phyloP scores from a whole-genome alignment of 2,113 vertebrate species.

The Gasterosteus aculeatus region DNA sequence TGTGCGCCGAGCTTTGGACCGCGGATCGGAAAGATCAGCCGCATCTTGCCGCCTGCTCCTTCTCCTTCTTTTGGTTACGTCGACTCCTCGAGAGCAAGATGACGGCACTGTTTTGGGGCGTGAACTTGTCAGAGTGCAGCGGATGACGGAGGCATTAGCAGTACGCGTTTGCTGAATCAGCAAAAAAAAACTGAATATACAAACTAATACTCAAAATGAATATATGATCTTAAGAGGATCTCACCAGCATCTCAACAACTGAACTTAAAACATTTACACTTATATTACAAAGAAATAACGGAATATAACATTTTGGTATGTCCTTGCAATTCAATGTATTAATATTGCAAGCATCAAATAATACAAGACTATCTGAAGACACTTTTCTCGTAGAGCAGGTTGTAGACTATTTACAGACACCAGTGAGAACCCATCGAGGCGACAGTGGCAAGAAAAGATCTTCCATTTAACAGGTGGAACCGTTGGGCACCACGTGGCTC shows the following conservation, averaged over 20 bases:
- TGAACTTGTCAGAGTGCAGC: slow-evolving; percentile 29
- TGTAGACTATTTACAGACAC: too few species aligned
- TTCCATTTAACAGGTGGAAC: neutral
- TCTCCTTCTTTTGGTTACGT: slow-evolving; percentile 13
- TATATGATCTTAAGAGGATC: slow-evolving; percentile 11
- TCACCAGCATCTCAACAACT: neutral
- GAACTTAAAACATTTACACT: neutral
- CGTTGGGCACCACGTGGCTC: neutral
- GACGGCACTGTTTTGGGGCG: slow-evolving; percentile 31
- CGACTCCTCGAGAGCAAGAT: slow-evolving; percentile 30
- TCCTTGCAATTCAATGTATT: too few species aligned
- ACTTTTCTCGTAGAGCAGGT: too few species aligned
- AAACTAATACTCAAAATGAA: neutral
- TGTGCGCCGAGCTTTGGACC: slow-evolving; percentile 10
- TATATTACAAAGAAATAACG: too few species aligned
- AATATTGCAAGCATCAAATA: too few species aligned
- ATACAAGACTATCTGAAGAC: too few species aligned
- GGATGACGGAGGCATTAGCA: neutral
- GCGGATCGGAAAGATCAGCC: slow-evolving; percentile 20
- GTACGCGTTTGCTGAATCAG: slow-evolving; percentile 27
- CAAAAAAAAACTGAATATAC: slow-evolving; percentile 11
- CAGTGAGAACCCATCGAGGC: too few species aligned
- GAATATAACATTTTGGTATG: neutral
- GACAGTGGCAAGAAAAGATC: neutral
- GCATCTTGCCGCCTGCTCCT: slow-evolving; percentile 39